phyloP scores from a whole-genome alignment of 2,888 invertebrate genomes.

The Drosophila multiciliata region DNA sequence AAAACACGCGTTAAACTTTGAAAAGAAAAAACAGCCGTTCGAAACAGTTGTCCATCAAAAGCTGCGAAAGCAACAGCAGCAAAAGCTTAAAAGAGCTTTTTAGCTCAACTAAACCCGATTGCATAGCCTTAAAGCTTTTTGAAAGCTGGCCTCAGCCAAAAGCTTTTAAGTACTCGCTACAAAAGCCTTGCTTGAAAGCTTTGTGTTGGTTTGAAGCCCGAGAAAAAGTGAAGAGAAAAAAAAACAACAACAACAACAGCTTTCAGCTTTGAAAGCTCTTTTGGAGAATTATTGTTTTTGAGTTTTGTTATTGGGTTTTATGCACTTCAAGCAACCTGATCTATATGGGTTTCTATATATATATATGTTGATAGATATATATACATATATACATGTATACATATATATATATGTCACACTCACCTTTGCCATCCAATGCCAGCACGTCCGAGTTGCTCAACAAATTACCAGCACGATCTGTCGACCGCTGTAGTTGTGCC shows the following conservation, averaged over 20 bases:
- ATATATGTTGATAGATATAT: not conserved
- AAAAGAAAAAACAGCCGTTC: not conserved
- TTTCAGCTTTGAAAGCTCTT: conserved; percentile 7
- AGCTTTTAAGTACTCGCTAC: not conserved
- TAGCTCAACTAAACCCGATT: not conserved
- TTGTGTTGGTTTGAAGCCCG: not conserved
- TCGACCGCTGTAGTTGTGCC: conserved; percentile 47
- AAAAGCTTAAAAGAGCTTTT: not conserved
- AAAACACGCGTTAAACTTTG: not conserved
- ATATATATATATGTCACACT: conserved; percentile 83
- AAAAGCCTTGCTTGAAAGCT: not conserved
- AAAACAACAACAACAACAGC: not conserved
- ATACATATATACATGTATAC: not conserved
- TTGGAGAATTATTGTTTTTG: too few relatives aligned
- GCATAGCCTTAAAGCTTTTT: not conserved
- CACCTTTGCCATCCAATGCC: conserved; percentile 86
- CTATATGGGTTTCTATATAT: too few relatives aligned
- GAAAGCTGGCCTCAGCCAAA: not conserved
- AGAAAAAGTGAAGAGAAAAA: not conserved
- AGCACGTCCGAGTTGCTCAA: conserved; percentile 72
- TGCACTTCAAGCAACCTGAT: not conserved
- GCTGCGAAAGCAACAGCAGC: not conserved
- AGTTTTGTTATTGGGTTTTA: not conserved
- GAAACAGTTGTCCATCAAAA: not conserved
- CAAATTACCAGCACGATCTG: conserved; percentile 50